Conservation (phyloP, 2,113 vertebrate genomes). For the Pyrgilauda ruficollis region DNA sequence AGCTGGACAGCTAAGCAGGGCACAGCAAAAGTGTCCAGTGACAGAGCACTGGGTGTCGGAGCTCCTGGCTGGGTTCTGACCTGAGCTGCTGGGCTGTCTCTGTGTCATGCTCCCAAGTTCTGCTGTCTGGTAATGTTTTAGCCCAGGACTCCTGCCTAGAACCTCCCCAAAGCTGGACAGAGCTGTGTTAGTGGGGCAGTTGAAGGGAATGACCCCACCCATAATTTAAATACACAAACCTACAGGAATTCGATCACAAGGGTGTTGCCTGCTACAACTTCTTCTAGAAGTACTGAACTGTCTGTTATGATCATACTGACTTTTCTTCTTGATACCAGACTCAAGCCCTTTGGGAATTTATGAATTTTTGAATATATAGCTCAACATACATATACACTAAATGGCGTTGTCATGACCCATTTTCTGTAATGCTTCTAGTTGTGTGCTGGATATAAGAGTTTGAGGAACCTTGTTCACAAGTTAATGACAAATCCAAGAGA, state of each 20-base stretch:
- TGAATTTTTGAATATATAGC: neutral
- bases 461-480: neutral
- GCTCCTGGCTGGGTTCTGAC: neutral
- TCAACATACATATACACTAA: neutral
- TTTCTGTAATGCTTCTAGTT: neutral
- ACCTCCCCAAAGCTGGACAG: neutral
- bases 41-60: fast-evolving
- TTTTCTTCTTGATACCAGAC: neutral
- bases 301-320: neutral
- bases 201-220: neutral
- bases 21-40: neutral
- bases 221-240: neutral
- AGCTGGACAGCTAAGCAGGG: neutral
- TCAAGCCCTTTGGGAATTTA: neutral
- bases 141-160: neutral
- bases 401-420: neutral
- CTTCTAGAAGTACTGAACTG: neutral
- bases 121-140: neutral
- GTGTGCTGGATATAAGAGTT: neutral
- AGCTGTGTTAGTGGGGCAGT: neutral
- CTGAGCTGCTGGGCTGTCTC: neutral
- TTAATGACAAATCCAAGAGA: neutral
- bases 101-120: fast-evolving
- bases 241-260: neutral
- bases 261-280: neutral